A percentile compares a stretch with the other conserved stretches of the same genome.
Evolutionary conservation across 1,140 invertebrate species (phyloP).

Genomic region (Rhopalosiphum padi): DNA sequence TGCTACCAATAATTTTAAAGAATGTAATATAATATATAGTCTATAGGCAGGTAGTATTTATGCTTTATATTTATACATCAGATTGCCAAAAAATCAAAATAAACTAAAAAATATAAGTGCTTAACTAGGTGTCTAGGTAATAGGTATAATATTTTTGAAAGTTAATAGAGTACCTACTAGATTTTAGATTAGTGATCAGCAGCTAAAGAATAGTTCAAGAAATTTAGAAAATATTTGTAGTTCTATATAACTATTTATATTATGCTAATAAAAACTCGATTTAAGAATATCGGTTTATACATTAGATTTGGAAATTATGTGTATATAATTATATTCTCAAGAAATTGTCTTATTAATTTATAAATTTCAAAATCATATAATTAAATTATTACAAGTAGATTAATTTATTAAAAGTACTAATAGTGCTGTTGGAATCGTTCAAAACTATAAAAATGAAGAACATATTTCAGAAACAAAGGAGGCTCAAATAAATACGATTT

Average conservation of each 20-base stretch:
- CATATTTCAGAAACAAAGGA: neutral
- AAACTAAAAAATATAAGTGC: neutral
- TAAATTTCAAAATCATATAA: neutral
- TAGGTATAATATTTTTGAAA: neutral
- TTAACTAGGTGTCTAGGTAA: neutral
- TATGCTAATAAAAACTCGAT: too few species aligned
- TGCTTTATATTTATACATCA: neutral
- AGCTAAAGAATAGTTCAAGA: neutral
- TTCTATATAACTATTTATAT: too few species aligned
- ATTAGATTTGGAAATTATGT: constrained; percentile 3
- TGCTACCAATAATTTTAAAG: neutral
- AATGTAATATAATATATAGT: neutral
- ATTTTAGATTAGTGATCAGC: neutral
- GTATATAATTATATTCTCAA: neutral
- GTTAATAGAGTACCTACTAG: neutral
- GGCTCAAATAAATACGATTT: neutral
- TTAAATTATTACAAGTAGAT: constrained; percentile 19
- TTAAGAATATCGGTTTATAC: too few species aligned
- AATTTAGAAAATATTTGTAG: neutral
- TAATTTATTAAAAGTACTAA: neutral
- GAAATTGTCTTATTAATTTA: neutral
- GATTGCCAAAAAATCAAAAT: neutral
- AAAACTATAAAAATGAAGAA: neutral
- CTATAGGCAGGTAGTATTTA: neutral
- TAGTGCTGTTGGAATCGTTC: neutral